A percentile compares a stretch with the other conserved stretches of the same genome.
Evolutionary conservation across 2,113 vertebrate genomes (phyloP).

Genomic region (Xerus inauris): DNA sequence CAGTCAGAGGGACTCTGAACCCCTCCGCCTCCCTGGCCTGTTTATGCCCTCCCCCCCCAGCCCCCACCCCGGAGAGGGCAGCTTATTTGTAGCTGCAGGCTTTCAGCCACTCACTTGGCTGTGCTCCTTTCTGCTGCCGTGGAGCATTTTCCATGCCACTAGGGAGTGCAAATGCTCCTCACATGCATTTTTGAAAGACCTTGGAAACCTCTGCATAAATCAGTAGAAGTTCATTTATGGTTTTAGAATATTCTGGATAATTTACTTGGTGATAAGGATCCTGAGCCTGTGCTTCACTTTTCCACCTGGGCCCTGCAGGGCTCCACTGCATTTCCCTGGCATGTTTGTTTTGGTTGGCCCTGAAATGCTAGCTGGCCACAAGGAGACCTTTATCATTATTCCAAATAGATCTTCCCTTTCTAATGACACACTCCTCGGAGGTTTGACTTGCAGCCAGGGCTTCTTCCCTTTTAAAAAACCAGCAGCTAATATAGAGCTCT

Average conservation of each 20-base stretch:
- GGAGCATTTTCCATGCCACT: constrained; percentile 75
- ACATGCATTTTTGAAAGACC: constrained; percentile 78
- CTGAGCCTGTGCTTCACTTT: not conserved
- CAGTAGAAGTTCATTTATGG: constrained; percentile 69
- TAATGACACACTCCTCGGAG: constrained; percentile 61
- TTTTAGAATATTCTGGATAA: constrained; percentile 71
- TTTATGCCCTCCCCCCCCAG: not conserved
- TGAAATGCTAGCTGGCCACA: constrained; percentile 57
- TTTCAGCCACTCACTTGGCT: constrained; percentile 21
- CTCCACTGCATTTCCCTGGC: not conserved
- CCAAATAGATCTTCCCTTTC: constrained; percentile 56
- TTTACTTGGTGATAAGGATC: constrained; percentile 62
- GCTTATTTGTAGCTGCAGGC: constrained; percentile 51
- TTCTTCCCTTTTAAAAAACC: constrained; percentile 55
- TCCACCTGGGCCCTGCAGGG: rapidly evolving
- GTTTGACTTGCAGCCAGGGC: constrained; percentile 58
- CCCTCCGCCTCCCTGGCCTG: not conserved
- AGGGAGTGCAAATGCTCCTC: constrained; percentile 80
- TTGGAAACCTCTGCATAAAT: constrained; percentile 77
- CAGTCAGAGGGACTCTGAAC: not conserved
- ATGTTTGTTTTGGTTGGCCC: constrained; percentile 50
- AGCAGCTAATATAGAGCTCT: constrained; percentile 38
- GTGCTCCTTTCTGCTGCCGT: constrained; percentile 67
- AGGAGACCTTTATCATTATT: constrained; percentile 55
- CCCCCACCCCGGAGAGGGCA: not conserved